Conservation (phyloP, 2,113 vertebrate genomes). For the Thalassarche chlororhynchos region DNA sequence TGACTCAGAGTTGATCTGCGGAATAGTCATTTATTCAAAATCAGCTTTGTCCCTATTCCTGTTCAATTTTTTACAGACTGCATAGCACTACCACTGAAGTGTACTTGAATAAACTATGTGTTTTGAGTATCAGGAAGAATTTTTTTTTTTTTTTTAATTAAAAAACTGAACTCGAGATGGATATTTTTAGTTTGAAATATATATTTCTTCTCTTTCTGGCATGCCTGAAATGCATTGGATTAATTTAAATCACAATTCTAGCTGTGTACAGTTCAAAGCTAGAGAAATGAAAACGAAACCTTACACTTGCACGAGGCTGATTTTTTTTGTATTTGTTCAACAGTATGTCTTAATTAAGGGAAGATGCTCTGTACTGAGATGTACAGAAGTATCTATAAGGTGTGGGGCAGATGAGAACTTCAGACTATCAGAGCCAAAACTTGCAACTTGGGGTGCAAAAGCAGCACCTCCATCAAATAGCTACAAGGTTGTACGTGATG, state of each 20-base stretch:
- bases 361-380: background rate
- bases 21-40: background rate
- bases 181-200: background rate
- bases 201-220: conserved; percentile 18
- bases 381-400: background rate
- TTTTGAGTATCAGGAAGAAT: background rate
- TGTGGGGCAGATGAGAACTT: background rate
- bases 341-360: conserved; percentile 13
- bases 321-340: background rate
- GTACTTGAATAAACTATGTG: background rate
- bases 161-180: background rate
- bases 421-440: background rate
- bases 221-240: background rate
- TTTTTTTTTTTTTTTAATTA: background rate
- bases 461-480: background rate
- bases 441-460: background rate
- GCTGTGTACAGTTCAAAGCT: conserved; percentile 5
- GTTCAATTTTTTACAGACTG: background rate
- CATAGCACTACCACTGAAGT: background rate
- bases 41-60: background rate
- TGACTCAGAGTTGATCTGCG: background rate
- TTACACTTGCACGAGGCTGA: background rate
- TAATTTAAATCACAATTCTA: conserved; percentile 34
- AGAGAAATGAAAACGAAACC: conserved; percentile 27
- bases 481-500: rapidly evolving